Evolutionary conservation across 2,113 vertebrate genomes (phyloP).

Genomic region (Antechinus flavipes): DNA sequence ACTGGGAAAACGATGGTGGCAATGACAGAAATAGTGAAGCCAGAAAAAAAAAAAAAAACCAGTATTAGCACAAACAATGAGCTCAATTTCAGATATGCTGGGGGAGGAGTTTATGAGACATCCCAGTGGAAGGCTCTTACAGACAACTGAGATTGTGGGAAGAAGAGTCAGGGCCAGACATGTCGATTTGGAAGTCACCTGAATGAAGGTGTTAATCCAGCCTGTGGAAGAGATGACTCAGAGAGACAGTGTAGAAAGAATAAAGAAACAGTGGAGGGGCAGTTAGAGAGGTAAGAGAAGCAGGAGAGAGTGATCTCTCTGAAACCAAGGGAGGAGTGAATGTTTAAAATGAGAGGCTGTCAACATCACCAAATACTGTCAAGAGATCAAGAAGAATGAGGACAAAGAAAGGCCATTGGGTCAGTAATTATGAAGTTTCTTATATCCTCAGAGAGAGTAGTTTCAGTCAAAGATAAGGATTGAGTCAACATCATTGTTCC

Average conservation of each 20-base stretch:
- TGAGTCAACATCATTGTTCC: neutral
- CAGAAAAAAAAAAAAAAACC: neutral
- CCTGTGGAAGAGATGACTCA: neutral
- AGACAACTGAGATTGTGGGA: neutral
- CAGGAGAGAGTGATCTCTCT: neutral
- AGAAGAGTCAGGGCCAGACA: neutral
- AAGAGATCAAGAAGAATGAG: neutral
- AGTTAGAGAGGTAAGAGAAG: neutral
- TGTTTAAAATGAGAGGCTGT: neutral
- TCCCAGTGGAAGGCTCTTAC: neutral
- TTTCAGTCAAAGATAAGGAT: neutral
- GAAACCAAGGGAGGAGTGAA: neutral
- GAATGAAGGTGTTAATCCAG: neutral
- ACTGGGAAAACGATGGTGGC: neutral
- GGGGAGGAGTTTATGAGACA: neutral
- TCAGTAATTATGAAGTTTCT: neutral
- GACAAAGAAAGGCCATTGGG: neutral
- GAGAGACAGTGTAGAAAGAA: neutral
- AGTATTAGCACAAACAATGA: neutral
- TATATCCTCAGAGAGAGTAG: neutral
- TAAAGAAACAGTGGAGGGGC: neutral
- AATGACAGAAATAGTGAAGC: neutral
- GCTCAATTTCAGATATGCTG: neutral
- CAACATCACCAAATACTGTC: neutral
- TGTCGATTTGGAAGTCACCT: neutral